Base-by-base conservation (phyloP, 2,113 vertebrate species). In the Melospiza melodia region DNA sequence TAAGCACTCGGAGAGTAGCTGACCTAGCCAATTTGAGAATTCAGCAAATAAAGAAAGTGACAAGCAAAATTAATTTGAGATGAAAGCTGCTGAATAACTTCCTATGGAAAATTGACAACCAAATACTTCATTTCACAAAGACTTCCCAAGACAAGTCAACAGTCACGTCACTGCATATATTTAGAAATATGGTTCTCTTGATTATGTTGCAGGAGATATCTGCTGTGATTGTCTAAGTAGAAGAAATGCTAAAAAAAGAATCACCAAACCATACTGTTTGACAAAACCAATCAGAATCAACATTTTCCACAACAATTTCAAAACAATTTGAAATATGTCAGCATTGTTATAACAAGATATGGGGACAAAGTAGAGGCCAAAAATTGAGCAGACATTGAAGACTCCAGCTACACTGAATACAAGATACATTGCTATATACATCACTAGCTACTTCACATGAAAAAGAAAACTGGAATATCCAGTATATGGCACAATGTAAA, bases 31-130 rank as follows among this genome's bases (percentile, higher is more conserved):
- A 41, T 41, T 41, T 41, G 62, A 49, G 58, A 76, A 90, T 43
- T 65, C 77, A 88, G 58, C 58, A 96, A 95, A 96, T 83, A 96
- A 95, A 95, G 85, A 52, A 96, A 96, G 48, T 93, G 94, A 97
- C 95, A 97, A 93, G 91, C 63, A 97, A 98, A 97, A 96, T 84
- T 93, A 95, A 97, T 95, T 35, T 82, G 86, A 91, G 58, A 59
- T 10, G 28, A 94, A 97, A 96, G 66, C 24, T 95, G 84, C 43
- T 84, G 82, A 97, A 82, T 76, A 93, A 71, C n/a, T 33, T 79
- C 37, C 57, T 69, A n/a, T 58, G 46, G 48, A 93, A 95, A 95
- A 95, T 62, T 82, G 79, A 81, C 74, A 65, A 30, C 30, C n/a
- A 52, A 94, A 81, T 43, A 90, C 27, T 80, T 93, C 15, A 91